Evolutionary conservation across 2,113 vertebrate species (phyloP).

Genomic region (Microtus richardsoni): DNA sequence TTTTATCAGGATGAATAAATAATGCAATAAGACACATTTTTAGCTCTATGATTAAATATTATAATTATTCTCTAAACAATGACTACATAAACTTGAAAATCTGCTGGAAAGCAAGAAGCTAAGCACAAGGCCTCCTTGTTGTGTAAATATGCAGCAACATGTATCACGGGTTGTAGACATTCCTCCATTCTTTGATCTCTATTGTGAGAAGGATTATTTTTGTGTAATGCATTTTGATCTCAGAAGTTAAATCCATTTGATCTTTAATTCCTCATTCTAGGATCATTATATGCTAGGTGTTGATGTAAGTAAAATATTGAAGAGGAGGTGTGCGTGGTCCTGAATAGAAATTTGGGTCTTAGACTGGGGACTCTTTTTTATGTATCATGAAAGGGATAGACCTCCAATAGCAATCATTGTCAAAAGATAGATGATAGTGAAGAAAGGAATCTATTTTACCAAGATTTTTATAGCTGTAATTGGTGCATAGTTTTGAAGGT

Average conservation of each 20-base stretch:
- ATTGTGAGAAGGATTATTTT: background rate
- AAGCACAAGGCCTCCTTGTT: background rate
- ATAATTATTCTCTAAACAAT: background rate
- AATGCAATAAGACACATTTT: background rate
- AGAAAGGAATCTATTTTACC: conserved; percentile 20
- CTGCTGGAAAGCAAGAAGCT: background rate
- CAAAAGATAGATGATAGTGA: background rate
- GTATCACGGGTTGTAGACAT: background rate
- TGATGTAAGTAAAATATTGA: background rate
- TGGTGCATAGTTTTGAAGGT: background rate
- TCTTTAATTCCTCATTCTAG: background rate
- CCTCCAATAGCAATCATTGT: background rate
- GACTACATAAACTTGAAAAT: background rate
- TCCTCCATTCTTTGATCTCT: background rate
- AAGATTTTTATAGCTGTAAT: conserved; percentile 27
- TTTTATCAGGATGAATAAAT: background rate
- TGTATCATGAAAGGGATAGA: background rate
- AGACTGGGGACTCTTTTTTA: background rate
- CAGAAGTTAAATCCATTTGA: conserved; percentile 3
- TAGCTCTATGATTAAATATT: background rate
- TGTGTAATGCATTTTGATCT: background rate
- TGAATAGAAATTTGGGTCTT: background rate
- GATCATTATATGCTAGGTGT: background rate
- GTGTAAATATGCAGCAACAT: background rate
- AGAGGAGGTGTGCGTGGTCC: background rate